A percentile compares a stretch with the other conserved stretches of the same genome.
These are phyloP conservation scores for Caerostris darwini DNA, from an alignment of 1,140 invertebrate genomes.

Conservation along the genomic window DNA sequence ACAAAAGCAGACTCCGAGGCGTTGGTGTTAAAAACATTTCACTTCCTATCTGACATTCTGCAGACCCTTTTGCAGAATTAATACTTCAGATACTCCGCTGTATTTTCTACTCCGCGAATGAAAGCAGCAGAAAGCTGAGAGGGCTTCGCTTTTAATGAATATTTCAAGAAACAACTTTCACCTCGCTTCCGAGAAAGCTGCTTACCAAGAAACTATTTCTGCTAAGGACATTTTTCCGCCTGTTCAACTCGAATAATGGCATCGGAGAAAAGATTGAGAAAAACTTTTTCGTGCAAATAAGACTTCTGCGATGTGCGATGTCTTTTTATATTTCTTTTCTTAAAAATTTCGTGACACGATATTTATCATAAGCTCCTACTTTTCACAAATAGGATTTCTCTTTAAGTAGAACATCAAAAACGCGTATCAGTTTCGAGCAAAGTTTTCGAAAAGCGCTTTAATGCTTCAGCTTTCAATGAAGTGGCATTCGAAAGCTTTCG, in stretches of 20 bases:
- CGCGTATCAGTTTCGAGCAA: not conserved
- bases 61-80: not conserved
- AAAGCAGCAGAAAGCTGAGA: not conserved
- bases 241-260: not conserved
- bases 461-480: not conserved
- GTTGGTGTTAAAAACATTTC: not conserved
- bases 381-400: not conserved
- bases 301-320: not conserved
- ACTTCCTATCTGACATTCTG: not conserved
- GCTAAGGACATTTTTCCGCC: not conserved
- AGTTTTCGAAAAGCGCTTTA: not conserved
- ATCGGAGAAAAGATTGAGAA: not conserved
- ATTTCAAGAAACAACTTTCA: not conserved
- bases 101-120: not conserved
- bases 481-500: too few species aligned
- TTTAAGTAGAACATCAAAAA: not conserved
- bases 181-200: not conserved
- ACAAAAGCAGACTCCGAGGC: not conserved
- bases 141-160: constrained; percentile 2
- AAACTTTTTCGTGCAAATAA: not conserved
- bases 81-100: not conserved
- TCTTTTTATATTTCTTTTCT: not conserved
- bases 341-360: not conserved
- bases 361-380: not conserved
- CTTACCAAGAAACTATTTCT: not conserved